phyloP scores from a whole-genome alignment of 2,888 invertebrate species.

The Dicycla oo region DNA sequence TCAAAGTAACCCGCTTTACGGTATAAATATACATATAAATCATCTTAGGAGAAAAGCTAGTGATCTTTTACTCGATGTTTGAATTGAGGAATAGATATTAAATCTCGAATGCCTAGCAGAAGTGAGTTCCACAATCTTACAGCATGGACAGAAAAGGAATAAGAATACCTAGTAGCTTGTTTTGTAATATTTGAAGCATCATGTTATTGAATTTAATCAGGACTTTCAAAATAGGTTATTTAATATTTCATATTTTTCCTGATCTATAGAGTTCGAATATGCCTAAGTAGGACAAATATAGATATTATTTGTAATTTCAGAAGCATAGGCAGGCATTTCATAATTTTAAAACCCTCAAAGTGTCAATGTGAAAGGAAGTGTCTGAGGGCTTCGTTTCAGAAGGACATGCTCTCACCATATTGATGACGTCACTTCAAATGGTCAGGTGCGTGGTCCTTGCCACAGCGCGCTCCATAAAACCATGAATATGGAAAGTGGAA shows the following conservation, averaged over 20 bases:
- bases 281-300: no score
- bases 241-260: neutral
- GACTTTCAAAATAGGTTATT: neutral
- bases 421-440: slow-evolving; percentile 50
- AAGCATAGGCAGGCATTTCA: neutral
- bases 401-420: slow-evolving; percentile 47
- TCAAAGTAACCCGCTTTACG: no score
- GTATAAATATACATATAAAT: no score
- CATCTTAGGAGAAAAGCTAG: no score
- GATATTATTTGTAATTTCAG: neutral
- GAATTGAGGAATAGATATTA: no score
- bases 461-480: slow-evolving; percentile 18
- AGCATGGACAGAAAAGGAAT: no score
- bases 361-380: slow-evolving; percentile 17
- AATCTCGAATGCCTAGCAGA: no score
- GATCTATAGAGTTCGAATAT: neutral
- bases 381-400: slow-evolving; percentile 28
- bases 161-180: no score
- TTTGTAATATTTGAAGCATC: no score
- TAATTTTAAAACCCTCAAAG: slow-evolving; percentile 17
- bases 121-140: no score
- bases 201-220: neutral
- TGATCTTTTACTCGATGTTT: no score
- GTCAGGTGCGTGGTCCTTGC: slow-evolving; percentile 45
- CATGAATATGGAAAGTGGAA: slow-evolving; percentile 50